A percentile compares a stretch with the other conserved stretches of the same genome.
Evolutionary conservation across 2,797 vertebrate genomes (phyloP).

Genomic region (Sparidentex hasta): DNA sequence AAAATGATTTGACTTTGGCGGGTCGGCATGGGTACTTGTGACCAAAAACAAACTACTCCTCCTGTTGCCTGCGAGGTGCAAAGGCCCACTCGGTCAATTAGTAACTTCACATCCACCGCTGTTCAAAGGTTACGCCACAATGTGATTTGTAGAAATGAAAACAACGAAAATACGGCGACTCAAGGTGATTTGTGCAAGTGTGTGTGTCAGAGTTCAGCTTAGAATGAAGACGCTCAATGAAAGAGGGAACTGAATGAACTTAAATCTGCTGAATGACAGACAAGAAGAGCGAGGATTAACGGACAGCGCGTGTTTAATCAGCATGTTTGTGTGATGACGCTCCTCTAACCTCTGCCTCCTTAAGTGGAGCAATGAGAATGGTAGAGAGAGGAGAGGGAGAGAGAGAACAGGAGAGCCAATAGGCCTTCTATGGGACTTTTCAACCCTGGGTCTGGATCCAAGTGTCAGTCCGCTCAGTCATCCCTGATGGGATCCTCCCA

Average conservation of each 20-base stretch:
- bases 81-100: constrained; percentile 75
- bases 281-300: not conserved
- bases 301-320: not conserved
- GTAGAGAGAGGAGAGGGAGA: not conserved
- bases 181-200: not conserved
- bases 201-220: not conserved
- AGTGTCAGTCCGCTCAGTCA: constrained; percentile 58
- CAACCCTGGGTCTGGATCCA: constrained; percentile 57
- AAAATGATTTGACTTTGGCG: not conserved
- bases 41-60: not conserved
- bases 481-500: constrained; percentile 67
- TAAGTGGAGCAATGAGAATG: constrained; percentile 11
- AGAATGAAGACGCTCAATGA: not conserved
- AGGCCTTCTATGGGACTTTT: constrained; percentile 48
- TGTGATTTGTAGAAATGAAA: constrained; percentile 25
- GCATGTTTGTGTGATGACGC: constrained; percentile 7
- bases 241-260: not conserved
- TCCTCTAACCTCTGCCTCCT: not conserved
- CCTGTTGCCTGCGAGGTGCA: constrained; percentile 42
- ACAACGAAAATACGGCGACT: constrained; percentile 7
- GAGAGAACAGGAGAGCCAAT: constrained; percentile 22
- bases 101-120: constrained; percentile 62
- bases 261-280: not conserved
- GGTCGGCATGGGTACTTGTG: not conserved
- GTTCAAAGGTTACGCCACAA: constrained; percentile 69